Evolutionary conservation across 92 coral and sea anemone species (phyloP).

Genomic region (Nematostella vectensis): DNA sequence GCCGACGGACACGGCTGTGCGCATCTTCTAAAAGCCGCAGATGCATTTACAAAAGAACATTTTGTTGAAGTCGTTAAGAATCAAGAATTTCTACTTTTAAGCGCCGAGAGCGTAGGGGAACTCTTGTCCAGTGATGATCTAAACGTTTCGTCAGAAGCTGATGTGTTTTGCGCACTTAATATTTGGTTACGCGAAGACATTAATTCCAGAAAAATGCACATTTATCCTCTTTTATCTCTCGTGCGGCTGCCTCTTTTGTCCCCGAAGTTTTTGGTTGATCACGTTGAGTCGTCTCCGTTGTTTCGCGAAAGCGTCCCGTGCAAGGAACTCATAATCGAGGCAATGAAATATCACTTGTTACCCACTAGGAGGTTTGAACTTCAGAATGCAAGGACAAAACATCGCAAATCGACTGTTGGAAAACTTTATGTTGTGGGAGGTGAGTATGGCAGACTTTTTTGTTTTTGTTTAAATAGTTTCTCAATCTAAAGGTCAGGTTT

Average conservation of each 20-base stretch:
- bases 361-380: constrained; percentile 81
- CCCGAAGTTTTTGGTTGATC: constrained; percentile 73
- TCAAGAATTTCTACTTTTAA: constrained; percentile 82
- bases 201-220: constrained; percentile 41
- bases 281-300: constrained; percentile 79
- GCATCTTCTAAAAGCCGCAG: constrained; percentile 71
- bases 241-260: constrained; percentile 75
- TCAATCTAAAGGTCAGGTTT: neutral
- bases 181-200: constrained; percentile 73
- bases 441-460: constrained; percentile 24
- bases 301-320: constrained; percentile 73
- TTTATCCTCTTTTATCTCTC: constrained; percentile 44
- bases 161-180: constrained; percentile 59
- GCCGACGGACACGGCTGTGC: constrained; percentile 94
- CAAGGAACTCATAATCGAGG: constrained; percentile 82
- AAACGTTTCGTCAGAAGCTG: constrained; percentile 76
- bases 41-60: constrained; percentile 82
- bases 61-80: constrained; percentile 84
- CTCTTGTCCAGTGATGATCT: constrained; percentile 82
- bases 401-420: constrained; percentile 85
- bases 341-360: constrained; percentile 88
- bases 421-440: constrained; percentile 93
- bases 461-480: too few relatives aligned
- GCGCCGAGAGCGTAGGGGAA: constrained; percentile 61
- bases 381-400: constrained; percentile 70